Base-by-base conservation (phyloP, 37 sponge, comb jelly and placozoan genomes). In the Amphimedon queenslandica region DNA sequence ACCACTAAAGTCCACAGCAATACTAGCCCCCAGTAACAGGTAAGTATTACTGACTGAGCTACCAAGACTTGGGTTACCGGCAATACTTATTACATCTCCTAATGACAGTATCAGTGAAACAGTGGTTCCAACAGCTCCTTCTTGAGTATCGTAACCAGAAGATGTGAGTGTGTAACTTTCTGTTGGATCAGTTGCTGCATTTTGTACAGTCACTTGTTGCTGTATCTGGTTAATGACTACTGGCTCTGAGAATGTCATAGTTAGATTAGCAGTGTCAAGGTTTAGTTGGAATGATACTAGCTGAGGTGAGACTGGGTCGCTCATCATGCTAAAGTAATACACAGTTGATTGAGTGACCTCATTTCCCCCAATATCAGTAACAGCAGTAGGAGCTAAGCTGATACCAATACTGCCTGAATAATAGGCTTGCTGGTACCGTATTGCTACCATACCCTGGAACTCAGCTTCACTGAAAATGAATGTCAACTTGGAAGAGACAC, bases 211-310 rank as follows among this genome's bases (percentile, higher is more conserved):
- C n/a, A 72, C 66, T 10, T 65, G 25, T 2, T 74, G 74, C 21
- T 66, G 40, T 72, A 72, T 30, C 16, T 24, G 10, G 1, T 23
- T 23, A 2, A 73, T 28, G 8, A 43, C 18, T 0, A 81, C 74
- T 13, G 25, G 3, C 20, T 81, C 81, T 6, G 81, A 81, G 47
- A 81, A 81, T 18, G 66, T 81, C 41, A 81, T 27, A 21, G 28
- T 28, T 23, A 81, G 42, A 39, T 1, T 28, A 32, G 74, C 67
- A 1, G 31, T 73, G 30, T 81, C 61, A 1, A 81, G 40, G 33
- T 81, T 56, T 6, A 81, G 55, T 28, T n/a, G 21, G 33, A 69
- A 78, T 27, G 57, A 24, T 4, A 6, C 28, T 23, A 78, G 71
- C 31, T 8, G 20, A 30, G 79, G 79, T 24, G n/a, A 4, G 27